Evolutionary conservation across 1,140 invertebrate genomes (phyloP), one percentile per base, ranked within the genome.

Genomic region (Procambarus clarkii): DNA sequence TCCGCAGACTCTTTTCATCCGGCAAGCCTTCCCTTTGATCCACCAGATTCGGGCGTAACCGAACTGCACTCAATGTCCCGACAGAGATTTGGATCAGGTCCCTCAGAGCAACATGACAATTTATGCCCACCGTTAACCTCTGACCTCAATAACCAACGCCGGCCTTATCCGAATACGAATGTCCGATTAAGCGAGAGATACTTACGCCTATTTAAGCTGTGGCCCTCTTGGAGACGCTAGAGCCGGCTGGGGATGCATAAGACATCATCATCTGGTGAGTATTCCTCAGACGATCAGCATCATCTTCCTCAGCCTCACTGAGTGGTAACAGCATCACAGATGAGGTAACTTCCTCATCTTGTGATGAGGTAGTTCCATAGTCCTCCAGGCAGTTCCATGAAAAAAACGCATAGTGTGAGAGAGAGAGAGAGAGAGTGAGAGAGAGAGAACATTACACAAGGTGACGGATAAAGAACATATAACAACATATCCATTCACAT

Each of bases 111-210:
- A 79, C 83, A 86, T 86, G 83, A 86, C 83, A 86, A 86, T 86
- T 86, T 86, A 86, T 86, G 60, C 83, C 71, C 83, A 76, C 71
- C 83, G 83, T 86, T 86, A 86, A 86, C 83, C 83, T n/a, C 83
- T 86, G 83, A 86, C 83, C 83, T 86, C 83, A 86, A 86, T 86
- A 86, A 86, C 83, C 69, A 86, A 86, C 83, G 64, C 46, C 46
- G 71, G n/a, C 83, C 83, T 86, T 86, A 86, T 86, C 69, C 71
- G 83, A 86, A 86, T 86, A 86, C 83, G 83, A 86, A 86, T 86
- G 83, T 86, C 83, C 83, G 83, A 86, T 86, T 86, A 86, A 86
- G 69, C 71, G 69, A 24, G 82, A 86, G 83, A 86, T 86, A 86
- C 83, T 86, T 86, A 86, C 69, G 83, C 83, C 83, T 76, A 86